These are phyloP conservation scores for Cacajao melanocephalus DNA, from an alignment of 2,797 vertebrate genomes.

Conservation along the genomic window DNA sequence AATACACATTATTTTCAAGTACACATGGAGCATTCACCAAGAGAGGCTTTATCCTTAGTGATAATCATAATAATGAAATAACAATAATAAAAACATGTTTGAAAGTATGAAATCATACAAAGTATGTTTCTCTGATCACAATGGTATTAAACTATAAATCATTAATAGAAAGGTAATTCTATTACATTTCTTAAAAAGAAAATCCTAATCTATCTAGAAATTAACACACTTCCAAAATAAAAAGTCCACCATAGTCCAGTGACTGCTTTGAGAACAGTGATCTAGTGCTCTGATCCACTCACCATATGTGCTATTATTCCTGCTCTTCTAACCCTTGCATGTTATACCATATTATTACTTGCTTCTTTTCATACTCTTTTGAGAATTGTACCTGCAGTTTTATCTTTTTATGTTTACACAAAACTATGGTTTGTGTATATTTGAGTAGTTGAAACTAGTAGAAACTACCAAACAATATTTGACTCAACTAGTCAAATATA, in stretches of 20 bases:
- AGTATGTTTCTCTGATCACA: background rate
- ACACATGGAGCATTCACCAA: background rate
- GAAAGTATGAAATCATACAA: background rate
- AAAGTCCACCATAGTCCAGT: background rate
- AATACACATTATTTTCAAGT: background rate
- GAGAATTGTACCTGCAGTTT: background rate
- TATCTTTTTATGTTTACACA: background rate
- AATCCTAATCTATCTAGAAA: background rate
- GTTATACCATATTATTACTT: background rate
- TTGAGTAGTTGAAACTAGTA: no score
- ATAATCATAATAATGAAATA: background rate
- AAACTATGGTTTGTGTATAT: no score
- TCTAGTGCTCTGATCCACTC: background rate
- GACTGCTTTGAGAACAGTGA: background rate
- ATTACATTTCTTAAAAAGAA: background rate
- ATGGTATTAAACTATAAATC: background rate
- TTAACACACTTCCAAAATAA: background rate
- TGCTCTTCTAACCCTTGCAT: background rate
- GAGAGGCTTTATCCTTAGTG: background rate
- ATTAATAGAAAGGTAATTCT: background rate
- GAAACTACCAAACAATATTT: background rate
- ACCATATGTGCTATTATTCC: background rate
- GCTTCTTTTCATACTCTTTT: background rate
- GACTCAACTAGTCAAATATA: background rate
- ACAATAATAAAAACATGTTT: background rate